Percentiles rank a stretch among this genome's conserved stretches.
Conservation (phyloP, 2,113 vertebrate species). For the Pedionomus torquatus region DNA sequence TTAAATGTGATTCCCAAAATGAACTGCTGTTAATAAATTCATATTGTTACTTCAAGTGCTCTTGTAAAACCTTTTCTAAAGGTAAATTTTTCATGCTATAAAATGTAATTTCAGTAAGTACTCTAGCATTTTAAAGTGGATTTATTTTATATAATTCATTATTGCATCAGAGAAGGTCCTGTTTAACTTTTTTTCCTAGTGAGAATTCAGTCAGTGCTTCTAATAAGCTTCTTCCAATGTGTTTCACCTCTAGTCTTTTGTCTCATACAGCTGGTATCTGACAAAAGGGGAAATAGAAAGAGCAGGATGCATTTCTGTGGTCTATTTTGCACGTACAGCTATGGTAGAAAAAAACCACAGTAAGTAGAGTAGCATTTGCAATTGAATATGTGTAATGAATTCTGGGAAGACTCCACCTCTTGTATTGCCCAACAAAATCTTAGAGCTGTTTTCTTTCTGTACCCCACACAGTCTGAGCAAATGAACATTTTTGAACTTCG, state of each 20-base stretch:
- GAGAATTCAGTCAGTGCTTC: not conserved
- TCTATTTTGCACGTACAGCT: not conserved
- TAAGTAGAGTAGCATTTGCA: not conserved
- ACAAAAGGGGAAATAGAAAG: not conserved
- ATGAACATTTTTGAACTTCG: slow-evolving; percentile 47
- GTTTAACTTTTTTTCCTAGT: not conserved
- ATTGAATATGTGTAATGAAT: slow-evolving; percentile 22
- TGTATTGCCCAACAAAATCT: not conserved
- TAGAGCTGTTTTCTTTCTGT: not conserved
- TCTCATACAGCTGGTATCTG: not conserved
- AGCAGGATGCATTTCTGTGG: not conserved
- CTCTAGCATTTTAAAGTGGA: not conserved
- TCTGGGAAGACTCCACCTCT: not conserved
- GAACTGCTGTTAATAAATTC: not conserved
- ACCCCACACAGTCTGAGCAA: slow-evolving; percentile 29
- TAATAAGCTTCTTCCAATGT: not conserved
- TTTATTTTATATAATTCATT: not conserved
- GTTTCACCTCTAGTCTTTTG: not conserved
- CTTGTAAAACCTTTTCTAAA: not conserved
- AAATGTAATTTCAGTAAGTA: not conserved
- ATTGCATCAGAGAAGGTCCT: not conserved
- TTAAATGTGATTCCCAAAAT: slow-evolving; percentile 10
- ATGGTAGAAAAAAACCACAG: not conserved
- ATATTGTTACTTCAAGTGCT: not conserved
- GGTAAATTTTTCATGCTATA: not conserved